Conservation (phyloP, 2,113 vertebrate genomes). For the Passer montanus region DNA sequence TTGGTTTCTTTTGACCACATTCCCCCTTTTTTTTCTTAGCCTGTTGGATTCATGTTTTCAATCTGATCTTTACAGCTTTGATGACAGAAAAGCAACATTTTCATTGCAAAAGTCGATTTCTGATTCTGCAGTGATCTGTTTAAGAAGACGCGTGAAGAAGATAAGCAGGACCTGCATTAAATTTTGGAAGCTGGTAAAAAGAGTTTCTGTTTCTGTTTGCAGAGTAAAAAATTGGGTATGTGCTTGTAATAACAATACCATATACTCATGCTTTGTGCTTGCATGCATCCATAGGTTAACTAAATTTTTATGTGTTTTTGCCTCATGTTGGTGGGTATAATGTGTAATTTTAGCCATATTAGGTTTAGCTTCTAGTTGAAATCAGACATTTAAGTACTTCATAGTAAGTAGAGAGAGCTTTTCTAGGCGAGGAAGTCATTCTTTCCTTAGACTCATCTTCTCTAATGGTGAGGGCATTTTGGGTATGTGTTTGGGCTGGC, state of each 20-base stretch:
- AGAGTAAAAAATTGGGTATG: not conserved
- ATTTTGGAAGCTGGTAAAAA: not conserved
- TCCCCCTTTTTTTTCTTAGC: not conserved
- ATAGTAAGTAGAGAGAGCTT: not conserved
- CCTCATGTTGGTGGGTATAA: not conserved
- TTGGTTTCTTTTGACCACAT: not conserved
- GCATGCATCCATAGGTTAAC: not conserved
- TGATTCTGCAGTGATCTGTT: not conserved
- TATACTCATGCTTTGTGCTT: not conserved
- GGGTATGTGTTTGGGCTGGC: not conserved
- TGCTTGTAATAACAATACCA: not conserved
- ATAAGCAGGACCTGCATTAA: not conserved
- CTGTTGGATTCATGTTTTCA: not conserved
- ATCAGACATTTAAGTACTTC: not conserved
- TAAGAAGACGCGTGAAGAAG: not conserved
- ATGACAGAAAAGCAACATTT: not conserved
- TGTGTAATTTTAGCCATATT: not conserved
- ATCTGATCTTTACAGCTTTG: conserved; percentile 4
- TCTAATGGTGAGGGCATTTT: not conserved
- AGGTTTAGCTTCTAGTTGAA: not conserved
- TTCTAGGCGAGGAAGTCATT: not conserved
- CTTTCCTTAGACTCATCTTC: not conserved
- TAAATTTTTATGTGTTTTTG: not conserved
- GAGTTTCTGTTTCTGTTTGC: not conserved
- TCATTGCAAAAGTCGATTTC: not conserved